Base-by-base conservation (phyloP, 2,797 vertebrate genomes). In the Diplodus sargus region DNA sequence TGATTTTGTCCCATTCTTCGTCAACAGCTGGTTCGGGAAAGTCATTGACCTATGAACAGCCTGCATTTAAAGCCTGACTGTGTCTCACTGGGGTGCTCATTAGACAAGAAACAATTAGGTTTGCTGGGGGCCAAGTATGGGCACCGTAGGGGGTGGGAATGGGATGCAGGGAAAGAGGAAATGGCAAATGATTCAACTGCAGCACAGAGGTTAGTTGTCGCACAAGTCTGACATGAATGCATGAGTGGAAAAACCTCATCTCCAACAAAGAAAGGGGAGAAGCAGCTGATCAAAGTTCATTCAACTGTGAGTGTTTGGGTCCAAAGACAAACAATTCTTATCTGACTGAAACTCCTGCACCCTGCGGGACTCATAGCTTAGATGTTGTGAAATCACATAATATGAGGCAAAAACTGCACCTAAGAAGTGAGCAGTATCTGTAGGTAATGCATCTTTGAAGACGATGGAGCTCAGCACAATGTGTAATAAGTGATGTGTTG, bases 241-340 rank as follows among this genome's bases (percentile, higher is more conserved):
- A 30, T 10, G 69, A 45, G 53, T 61, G 81, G 82, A 83, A 82
- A 74, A 81, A 74, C 56, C 1, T 80, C 66, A 60, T 51, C 47
- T 48, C 17, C 28, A 79, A 68, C 68, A 68, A 25, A 53, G 15
- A 23, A 53, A 0, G 23, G 61, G 47, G 64, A 66, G 59, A 49
- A 13, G 57, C 81, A 88, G 74, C 87, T 85, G 93, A 83, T 69
- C 93, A 93, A 95, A 94, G 94, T 92, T 89, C 93, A 93, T 53
- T 73, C 51, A 60, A 60, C 64, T 66, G 81, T 85, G 71, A 84
- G 79, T 74, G 76, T 79, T 86, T 81, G 64, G 58, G 68, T 65
- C 80, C 82, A 78, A 83, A 90, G 83, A 90, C 90, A 95, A 94
- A 95, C 94, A 95, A 4, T 15, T 68, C 82, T 94, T 93, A 95